Percentiles rank a stretch among this genome's conserved stretches.
Evolutionary conservation across 1,140 invertebrate species (phyloP).

Genomic region (Cryptotermes secundus): DNA sequence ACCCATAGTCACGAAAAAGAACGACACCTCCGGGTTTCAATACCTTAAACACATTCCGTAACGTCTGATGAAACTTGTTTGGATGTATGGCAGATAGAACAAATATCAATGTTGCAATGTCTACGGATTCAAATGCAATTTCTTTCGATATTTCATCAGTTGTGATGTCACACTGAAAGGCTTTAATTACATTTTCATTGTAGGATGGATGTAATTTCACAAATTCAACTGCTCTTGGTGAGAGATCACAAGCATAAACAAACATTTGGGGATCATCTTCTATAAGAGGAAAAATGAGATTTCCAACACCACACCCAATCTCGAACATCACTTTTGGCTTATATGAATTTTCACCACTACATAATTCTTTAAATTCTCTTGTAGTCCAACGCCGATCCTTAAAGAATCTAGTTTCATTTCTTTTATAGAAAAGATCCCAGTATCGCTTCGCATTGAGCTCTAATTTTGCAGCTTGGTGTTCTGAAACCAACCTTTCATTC

Average conservation of each 20-base stretch:
- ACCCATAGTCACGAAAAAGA: slow-evolving; percentile 93
- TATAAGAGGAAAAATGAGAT: slow-evolving; percentile 91
- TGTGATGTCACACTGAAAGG: slow-evolving; percentile 75
- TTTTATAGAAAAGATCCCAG: slow-evolving; percentile 98
- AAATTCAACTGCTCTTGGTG: slow-evolving; percentile 84
- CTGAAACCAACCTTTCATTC: slow-evolving; percentile 68
- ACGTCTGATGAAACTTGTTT: slow-evolving; percentile 69
- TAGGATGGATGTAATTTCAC: slow-evolving; percentile 71
- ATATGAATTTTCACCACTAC: slow-evolving; percentile 45
- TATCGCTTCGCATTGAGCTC: slow-evolving; percentile 87
- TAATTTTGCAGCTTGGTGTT: slow-evolving; percentile 77
- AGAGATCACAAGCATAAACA: slow-evolving; percentile 94
- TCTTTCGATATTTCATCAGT: slow-evolving; percentile 55
- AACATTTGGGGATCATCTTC: slow-evolving; percentile 71
- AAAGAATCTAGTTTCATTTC: slow-evolving; percentile 89
- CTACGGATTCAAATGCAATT: slow-evolving; percentile 56
- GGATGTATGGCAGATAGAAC: slow-evolving; percentile 79
- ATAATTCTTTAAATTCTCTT: slow-evolving; percentile 87
- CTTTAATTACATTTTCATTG: slow-evolving; percentile 63
- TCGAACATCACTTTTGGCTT: slow-evolving; percentile 65
- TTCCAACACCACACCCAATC: slow-evolving; percentile 96
- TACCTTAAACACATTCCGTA: slow-evolving; percentile 67
- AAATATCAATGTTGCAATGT: slow-evolving; percentile 74
- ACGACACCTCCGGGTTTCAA: slow-evolving; percentile 81
- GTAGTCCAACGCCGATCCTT: slow-evolving; percentile 97